Percentiles rank a stretch among this genome's conserved stretches.
phyloP scores from a whole-genome alignment of 2,888 invertebrate species.

The Lasioglossum malachurum region DNA sequence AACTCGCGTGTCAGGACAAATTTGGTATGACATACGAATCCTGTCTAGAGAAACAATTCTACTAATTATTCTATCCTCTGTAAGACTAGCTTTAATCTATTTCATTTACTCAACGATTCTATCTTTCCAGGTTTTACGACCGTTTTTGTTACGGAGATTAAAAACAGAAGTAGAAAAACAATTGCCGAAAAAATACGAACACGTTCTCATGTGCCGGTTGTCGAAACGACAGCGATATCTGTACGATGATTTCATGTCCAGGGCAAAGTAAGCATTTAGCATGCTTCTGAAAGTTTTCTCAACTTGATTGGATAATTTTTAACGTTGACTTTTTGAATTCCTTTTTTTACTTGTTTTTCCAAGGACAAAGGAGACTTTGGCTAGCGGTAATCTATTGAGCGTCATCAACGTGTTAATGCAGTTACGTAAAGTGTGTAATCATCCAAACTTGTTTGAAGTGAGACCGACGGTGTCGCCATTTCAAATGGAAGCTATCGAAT shows the following conservation, averaged over 20 bases:
- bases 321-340: neutral
- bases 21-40: constrained; percentile 79
- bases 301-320: constrained; percentile 17
- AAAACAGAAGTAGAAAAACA: constrained; percentile 99
- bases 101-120: constrained; percentile 27
- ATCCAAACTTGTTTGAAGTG: constrained; percentile 99
- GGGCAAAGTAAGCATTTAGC: constrained; percentile 91
- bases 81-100: neutral
- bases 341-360: constrained; percentile 19
- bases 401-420: constrained; percentile 99
- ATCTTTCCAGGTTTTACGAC: constrained; percentile 91
- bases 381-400: constrained; percentile 96
- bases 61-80: neutral
- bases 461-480: constrained; percentile 98
- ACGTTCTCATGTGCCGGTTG: constrained; percentile 96
- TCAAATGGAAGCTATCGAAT: constrained; percentile 92
- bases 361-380: constrained; percentile 97
- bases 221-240: constrained; percentile 98
- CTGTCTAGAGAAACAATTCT: constrained; percentile 81
- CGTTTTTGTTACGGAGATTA: constrained; percentile 95
- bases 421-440: constrained; percentile 98
- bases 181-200: constrained; percentile 98
- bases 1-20: constrained; percentile 81
- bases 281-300: constrained; percentile 9
- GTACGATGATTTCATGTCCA: constrained; percentile 99